These are phyloP conservation scores for Danionella cerebrum DNA, from an alignment of 2,113 vertebrate species.

Conservation along the genomic window DNA sequence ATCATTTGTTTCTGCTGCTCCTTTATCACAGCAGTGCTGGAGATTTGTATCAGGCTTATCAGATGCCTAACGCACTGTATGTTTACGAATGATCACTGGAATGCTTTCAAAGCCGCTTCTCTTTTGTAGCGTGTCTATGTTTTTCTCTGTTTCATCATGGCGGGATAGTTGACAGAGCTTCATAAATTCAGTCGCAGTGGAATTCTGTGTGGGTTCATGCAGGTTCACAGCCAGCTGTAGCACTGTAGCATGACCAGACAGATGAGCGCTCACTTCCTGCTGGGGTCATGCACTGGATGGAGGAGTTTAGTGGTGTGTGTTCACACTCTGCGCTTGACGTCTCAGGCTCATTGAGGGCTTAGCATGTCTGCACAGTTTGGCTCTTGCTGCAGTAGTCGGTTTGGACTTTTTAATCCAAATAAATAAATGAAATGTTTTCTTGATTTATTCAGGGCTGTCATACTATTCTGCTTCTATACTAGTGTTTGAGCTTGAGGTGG, in stretches of 20 bases:
- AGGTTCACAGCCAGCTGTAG: background rate
- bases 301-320: constrained; percentile 2
- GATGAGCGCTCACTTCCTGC: background rate
- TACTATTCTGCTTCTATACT: too few species aligned
- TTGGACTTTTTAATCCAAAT: too few species aligned
- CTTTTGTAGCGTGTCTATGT: background rate
- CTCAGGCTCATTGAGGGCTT: background rate
- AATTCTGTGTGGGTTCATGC: background rate
- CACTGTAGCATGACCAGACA: background rate
- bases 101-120: too few species aligned
- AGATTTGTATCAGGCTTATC: background rate
- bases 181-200: background rate
- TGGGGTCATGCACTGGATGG: background rate
- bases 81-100: too few species aligned
- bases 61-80: background rate
- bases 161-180: background rate
- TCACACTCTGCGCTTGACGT: background rate
- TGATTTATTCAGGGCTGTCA: too few species aligned
- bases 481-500: too few species aligned
- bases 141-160: background rate
- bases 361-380: background rate
- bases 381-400: background rate
- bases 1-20: background rate
- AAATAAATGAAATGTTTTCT: too few species aligned
- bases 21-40: background rate